Percentiles rank a stretch among this genome's conserved stretches.
Evolutionary conservation across 2,888 invertebrate species (phyloP).

Genomic region (Trachelus troglodyta): DNA sequence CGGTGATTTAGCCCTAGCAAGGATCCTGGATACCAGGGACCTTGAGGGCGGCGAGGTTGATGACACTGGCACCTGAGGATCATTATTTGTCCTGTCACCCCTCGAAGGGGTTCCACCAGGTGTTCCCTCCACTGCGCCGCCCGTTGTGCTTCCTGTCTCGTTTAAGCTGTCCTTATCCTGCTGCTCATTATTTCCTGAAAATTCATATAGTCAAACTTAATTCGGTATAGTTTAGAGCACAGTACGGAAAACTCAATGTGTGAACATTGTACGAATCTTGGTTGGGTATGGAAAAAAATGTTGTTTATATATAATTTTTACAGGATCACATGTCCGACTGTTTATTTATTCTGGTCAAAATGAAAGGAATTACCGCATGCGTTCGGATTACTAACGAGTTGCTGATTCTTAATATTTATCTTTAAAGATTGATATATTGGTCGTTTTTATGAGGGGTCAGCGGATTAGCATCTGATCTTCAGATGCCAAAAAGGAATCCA

Average conservation of each 20-base stretch:
- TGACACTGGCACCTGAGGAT: conserved; percentile 26
- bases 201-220: background rate
- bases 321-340: background rate
- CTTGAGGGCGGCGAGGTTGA: conserved; percentile 48
- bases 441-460: background rate
- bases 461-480: background rate
- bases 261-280: background rate
- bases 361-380: background rate
- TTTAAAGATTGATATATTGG: background rate
- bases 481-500: background rate
- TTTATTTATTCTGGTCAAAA: background rate
- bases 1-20: conserved; percentile 54
- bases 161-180: conserved; percentile 68
- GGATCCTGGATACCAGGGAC: conserved; percentile 57
- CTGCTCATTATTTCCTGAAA: conserved; percentile 65
- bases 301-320: background rate
- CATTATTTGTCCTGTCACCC: conserved; percentile 43
- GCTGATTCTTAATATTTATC: background rate
- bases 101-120: conserved; percentile 48
- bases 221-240: background rate
- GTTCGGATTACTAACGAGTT: background rate
- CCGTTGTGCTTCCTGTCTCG: conserved; percentile 64
- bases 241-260: background rate
- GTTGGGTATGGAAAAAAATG: background rate
- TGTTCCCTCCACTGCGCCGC: conserved; percentile 57